Evolutionary conservation across 2,888 invertebrate genomes (phyloP).

Genomic region (Anorthoa munda): DNA sequence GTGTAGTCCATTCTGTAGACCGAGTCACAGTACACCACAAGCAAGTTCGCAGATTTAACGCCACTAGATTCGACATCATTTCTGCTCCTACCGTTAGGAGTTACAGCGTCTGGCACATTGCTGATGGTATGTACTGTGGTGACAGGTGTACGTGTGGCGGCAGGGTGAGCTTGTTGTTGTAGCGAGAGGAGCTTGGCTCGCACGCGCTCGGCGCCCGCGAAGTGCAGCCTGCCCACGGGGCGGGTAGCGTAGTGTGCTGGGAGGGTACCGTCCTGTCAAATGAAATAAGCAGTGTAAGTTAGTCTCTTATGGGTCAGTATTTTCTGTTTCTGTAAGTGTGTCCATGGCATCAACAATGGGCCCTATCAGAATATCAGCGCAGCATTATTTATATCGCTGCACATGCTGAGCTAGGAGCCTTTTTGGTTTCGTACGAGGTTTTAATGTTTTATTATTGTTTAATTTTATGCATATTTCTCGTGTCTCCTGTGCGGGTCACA

Average conservation of each 20-base stretch:
- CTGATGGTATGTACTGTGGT: slow-evolving; percentile 70
- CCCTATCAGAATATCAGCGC: too few species aligned
- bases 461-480: too few species aligned
- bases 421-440: too few species aligned
- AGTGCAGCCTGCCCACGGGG: slow-evolving; percentile 85
- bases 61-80: slow-evolving; percentile 55
- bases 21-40: slow-evolving; percentile 92
- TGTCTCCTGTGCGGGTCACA: too few species aligned
- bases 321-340: too few species aligned
- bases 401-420: too few species aligned
- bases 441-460: too few species aligned
- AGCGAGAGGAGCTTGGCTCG: slow-evolving; percentile 77
- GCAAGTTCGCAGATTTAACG: slow-evolving; percentile 68
- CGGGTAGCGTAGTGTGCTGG: slow-evolving; percentile 82
- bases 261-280: slow-evolving; percentile 75
- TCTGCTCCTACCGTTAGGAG: slow-evolving; percentile 17
- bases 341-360: too few species aligned
- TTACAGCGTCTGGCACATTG: slow-evolving; percentile 67
- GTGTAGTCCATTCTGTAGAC: slow-evolving; percentile 93
- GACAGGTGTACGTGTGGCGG: slow-evolving; percentile 15
- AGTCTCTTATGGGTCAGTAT: too few species aligned
- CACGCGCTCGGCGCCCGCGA: slow-evolving; percentile 86
- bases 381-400: too few species aligned
- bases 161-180: slow-evolving; percentile 63
- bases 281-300: neutral